A percentile compares a stretch with the other conserved stretches of the same genome.
Evolutionary conservation across 2,888 invertebrate species (phyloP).

Genomic region (Chrysomela aeneicollis): DNA sequence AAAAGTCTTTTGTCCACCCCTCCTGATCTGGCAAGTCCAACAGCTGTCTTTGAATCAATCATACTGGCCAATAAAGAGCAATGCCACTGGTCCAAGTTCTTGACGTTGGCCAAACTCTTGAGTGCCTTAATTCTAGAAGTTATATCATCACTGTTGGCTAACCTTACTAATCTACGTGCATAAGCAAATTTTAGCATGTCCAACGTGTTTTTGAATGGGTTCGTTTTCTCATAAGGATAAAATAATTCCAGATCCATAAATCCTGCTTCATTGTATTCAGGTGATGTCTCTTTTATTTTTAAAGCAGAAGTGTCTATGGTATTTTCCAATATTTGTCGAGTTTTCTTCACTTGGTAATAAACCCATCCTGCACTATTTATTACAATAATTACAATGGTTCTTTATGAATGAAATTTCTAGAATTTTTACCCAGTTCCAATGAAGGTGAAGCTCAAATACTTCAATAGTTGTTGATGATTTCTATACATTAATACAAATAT

Average conservation of each 20-base stretch:
- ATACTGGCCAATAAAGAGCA: slow-evolving; percentile 77
- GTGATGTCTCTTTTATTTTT: slow-evolving; percentile 46
- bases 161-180: slow-evolving; percentile 71
- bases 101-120: slow-evolving; percentile 70
- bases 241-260: slow-evolving; percentile 43
- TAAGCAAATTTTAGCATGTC: slow-evolving; percentile 55
- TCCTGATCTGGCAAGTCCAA: slow-evolving; percentile 77
- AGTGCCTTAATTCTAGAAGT: slow-evolving; percentile 72
- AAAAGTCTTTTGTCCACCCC: slow-evolving; percentile 79
- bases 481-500: neutral
- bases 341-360: slow-evolving; percentile 53
- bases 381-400: slow-evolving; percentile 24
- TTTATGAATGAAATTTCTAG: slow-evolving; percentile 6
- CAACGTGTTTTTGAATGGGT: slow-evolving; percentile 43
- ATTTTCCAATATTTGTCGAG: slow-evolving; percentile 52
- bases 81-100: slow-evolving; percentile 65
- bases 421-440: slow-evolving; percentile 40
- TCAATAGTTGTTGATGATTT: slow-evolving; percentile 36
- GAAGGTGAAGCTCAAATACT: slow-evolving; percentile 40
- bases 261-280: slow-evolving; percentile 40
- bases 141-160: slow-evolving; percentile 71
- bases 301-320: slow-evolving; percentile 57
- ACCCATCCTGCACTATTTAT: slow-evolving; percentile 54
- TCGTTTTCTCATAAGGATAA: slow-evolving; percentile 38
- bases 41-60: slow-evolving; percentile 77